These are phyloP conservation scores for Falco rusticolus DNA, from an alignment of 2,797 vertebrate genomes.

Conservation along the genomic window DNA sequence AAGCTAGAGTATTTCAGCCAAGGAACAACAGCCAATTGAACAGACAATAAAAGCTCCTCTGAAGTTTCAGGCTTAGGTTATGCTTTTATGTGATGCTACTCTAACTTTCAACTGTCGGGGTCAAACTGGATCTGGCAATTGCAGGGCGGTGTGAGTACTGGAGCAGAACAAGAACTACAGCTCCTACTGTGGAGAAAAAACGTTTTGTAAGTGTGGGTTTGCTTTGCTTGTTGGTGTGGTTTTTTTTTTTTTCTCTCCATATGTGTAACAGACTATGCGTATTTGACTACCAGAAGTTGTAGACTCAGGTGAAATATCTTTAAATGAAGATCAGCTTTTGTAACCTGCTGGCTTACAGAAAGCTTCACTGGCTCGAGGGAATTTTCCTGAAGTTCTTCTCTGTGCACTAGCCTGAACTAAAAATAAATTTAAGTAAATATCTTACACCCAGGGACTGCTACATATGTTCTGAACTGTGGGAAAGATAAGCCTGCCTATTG, in stretches of 20 bases:
- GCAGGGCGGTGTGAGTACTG: fast-evolving
- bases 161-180: background rate
- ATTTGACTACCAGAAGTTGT: background rate
- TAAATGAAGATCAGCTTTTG: fast-evolving
- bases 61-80: background rate
- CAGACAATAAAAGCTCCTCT: background rate
- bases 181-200: background rate
- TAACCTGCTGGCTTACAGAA: background rate
- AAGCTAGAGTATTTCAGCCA: background rate
- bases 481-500: background rate
- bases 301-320: background rate
- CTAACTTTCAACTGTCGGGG: background rate
- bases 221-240: background rate
- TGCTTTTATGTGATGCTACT: background rate
- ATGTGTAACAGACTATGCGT: background rate
- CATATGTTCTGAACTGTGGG: background rate
- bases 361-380: background rate
- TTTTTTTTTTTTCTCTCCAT: no score
- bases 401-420: background rate
- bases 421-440: background rate
- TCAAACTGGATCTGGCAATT: background rate
- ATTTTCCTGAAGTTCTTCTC: background rate
- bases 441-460: background rate
- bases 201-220: background rate
- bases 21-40: background rate